Percentiles rank a stretch among this genome's conserved stretches.
Evolutionary conservation across 2,888 invertebrate genomes (phyloP).

Genomic region (Hemaris fuciformis): DNA sequence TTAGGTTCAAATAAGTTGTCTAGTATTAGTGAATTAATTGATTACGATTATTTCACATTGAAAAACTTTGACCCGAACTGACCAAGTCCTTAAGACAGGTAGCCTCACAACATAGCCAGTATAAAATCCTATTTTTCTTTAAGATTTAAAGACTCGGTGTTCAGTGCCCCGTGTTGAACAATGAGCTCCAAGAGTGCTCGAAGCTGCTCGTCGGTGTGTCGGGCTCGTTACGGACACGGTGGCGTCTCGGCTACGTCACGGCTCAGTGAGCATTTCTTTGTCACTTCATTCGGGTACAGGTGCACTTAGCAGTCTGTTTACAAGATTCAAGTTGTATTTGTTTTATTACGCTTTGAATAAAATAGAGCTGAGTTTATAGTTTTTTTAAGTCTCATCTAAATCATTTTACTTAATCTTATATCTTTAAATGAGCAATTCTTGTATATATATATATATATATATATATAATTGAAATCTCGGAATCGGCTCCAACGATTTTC

Average conservation of each 20-base stretch:
- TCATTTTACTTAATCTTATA: no score
- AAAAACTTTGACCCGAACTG: no score
- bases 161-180: background rate
- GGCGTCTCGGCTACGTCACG: background rate
- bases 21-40: no score
- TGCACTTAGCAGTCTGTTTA: background rate
- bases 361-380: no score
- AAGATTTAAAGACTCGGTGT: background rate
- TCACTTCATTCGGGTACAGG: constrained; percentile 3
- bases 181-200: background rate
- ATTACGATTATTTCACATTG: no score
- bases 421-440: no score
- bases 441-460: no score
- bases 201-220: background rate
- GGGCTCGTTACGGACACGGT: constrained; percentile 3
- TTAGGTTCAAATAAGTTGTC: no score
- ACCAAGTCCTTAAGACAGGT: background rate
- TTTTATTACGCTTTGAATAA: no score
- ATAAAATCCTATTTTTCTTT: background rate
- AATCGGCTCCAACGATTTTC: no score
- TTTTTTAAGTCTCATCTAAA: no score
- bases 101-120: background rate
- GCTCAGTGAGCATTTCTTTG: constrained; percentile 2
- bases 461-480: no score
- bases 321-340: background rate